Base-by-base conservation (phyloP, 1,140 invertebrate genomes). In the Chironomus striatipennis region DNA sequence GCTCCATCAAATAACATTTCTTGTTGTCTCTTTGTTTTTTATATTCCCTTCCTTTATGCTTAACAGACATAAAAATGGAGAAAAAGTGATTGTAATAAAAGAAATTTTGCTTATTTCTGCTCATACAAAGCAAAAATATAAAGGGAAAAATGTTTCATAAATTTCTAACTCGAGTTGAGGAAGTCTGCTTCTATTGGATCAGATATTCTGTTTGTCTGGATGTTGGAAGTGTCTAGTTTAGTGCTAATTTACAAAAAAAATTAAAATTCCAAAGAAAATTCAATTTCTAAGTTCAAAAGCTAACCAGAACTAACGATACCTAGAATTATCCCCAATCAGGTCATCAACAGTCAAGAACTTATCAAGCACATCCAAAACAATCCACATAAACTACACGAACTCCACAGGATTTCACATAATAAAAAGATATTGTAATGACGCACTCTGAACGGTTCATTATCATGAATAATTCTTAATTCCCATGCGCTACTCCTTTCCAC, bases 1-100 rank as follows among this genome's bases (percentile, higher is more conserved):
- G 47, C 47, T 57, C n/a, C 24, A 34, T 34, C 24, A 34, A 34
- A 34, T 34, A 34, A 34, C 5, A 5, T 34, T 34, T 34, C 24
- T 34, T 34, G 24, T 34, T 15, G 12, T 15, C 47, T 47, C 7
- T 47, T 8, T 47, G 2, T 57, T 4, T 57, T n/a, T 57, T 57
- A 43, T 10, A n/a, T 57, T 57, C 47, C 4, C 47, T 57, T 57
- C 47, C 12, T 57, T 57, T 57, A 34, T 34, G 24, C 24, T 34
- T n/a, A 57, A 57, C 12, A 57, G 47, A 12, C 12, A 57, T 57
- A 57, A 57, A 57, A 15, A 57, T 12, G 12, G n/a, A 57, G n/a
- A n/a, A 57, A 57, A 57, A 57, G 47, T 57, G 47, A 57, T 12
- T n/a, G 47, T 57, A 57, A 57, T 57, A 57, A 57, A 57, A 34